A percentile compares a stretch with the other conserved stretches of the same genome.
Evolutionary conservation across 2,888 invertebrate species (phyloP).

Genomic region (Agrotis exclamationis): DNA sequence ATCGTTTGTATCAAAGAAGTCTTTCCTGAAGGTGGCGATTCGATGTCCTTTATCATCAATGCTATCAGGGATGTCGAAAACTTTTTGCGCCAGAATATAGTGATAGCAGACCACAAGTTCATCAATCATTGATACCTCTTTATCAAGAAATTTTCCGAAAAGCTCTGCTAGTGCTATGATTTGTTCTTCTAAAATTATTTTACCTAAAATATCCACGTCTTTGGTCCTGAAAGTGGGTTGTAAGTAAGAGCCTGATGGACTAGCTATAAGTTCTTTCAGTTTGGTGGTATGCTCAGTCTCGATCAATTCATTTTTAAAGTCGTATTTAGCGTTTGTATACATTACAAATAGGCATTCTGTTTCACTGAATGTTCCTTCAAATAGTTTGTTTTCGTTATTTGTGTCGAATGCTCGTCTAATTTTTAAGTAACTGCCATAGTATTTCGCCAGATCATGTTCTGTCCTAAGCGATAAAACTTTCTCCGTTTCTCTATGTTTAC

Average conservation of each 20-base stretch:
- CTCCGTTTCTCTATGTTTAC: background rate
- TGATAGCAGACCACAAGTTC: background rate
- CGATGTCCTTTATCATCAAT: background rate
- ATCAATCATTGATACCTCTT: background rate
- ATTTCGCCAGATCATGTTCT: background rate
- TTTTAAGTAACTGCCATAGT: background rate
- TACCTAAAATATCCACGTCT: background rate
- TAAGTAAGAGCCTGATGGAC: background rate
- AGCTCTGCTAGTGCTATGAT: background rate
- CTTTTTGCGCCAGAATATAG: conserved; percentile 3
- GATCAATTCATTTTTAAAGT: background rate
- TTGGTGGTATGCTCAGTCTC: background rate
- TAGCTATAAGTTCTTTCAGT: background rate
- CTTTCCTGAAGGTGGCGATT: background rate
- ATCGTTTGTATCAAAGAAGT: background rate
- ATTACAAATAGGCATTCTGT: conserved; percentile 4
- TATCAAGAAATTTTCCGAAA: background rate
- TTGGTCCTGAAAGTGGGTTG: background rate
- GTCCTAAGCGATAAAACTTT: background rate
- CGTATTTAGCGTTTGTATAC: conserved; percentile 1
- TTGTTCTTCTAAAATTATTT: background rate
- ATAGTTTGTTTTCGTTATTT: background rate
- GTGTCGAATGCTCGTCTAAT: background rate
- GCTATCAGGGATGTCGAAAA: background rate
- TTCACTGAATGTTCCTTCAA: background rate